Base-by-base conservation (phyloP, 2,888 invertebrate genomes). In the Aporophyla nigra region DNA sequence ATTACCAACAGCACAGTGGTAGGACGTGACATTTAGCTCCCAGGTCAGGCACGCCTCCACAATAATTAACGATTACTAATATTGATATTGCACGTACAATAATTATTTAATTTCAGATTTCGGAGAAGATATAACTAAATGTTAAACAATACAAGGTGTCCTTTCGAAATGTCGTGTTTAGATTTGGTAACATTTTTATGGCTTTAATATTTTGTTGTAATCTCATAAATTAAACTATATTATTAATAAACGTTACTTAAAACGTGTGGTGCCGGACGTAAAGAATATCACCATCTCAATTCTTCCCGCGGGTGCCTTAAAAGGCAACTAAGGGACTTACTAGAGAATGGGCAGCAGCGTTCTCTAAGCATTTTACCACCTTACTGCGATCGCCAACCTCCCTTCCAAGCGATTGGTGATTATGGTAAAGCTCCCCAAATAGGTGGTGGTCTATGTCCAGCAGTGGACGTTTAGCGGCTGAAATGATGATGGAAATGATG, bases 31-130 rank as follows among this genome's bases (percentile, higher is more conserved):
- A 86, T 83, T 83, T 84, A 66, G 27, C 70, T 82, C 27, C 70
- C 69, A 56, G 3, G 12, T 49, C 27, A 14, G 79, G 56, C 80
- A 79, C 83, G 87, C 87, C 87, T 71, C 61, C 21, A 58, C 61
- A 86, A 83, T 86, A 83, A 83, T 86, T 86, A 84, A 86, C 65
- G 87, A 83, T 83, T 69, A 84, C 68, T 58, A 79, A 83, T 86
- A 83, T 83, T 86, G 87, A 83, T 83, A 83, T 74, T 79, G 71
- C 74, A 78, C 84, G 61, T 79, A 56, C 59, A 86, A 66, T 86
- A 84, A 83, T 79, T 86, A 86, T 83, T 83, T 86, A 54, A 78
- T 83, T 83, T 67, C n/a, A 61, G 83, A 86, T 86, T 65, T 58
- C 24, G 21, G 12, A 56, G 68, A 53, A 40, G 80, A 86, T 83